Base-by-base conservation (phyloP, 2,888 invertebrate species). In the Cantharis rustica region DNA sequence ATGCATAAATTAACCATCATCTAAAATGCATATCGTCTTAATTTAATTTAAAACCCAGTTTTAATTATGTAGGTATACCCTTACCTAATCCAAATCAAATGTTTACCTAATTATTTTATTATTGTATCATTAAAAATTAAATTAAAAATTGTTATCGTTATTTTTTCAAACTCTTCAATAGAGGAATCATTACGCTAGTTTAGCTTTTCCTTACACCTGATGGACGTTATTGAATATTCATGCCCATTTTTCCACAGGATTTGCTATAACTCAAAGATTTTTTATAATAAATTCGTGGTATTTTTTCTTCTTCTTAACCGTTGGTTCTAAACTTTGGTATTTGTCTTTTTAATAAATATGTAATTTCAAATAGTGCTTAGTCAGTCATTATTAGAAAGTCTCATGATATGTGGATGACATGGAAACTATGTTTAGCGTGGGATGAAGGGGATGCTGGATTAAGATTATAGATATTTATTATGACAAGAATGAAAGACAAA, bases 1-100 rank as follows among this genome's bases (percentile, higher is more conserved):
- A 77, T 77, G 77, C 75, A 75, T 77, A 77, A 77, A 77, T 77
- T 77, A 77, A 77, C 71, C 69, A 63, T 74, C 69, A 72, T 72
- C 74, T 77, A 74, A 77, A 77, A 77, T 73, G 74, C 68, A 68
- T 74, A 72, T 69, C 75, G 68, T 62, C 68, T 68, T 75, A 75
- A 77, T 77, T 77, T 69, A 75, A 77, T 77, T 75, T 75, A 62
- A 75, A 77, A 75, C 75, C 69, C 16, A 77, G 75, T 75, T 68
- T 71, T 72, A 77, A 77, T 77, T 75, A 73, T 66, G 20, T 9
- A 47, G 47, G 47, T n/a, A 47, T 47, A 47, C n/a, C 47, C 47
- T 47, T n/a, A n/a, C n/a, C n/a, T 47, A 47, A 47, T 47, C n/a
- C 47, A 47, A 47, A 47, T 47, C 47, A 47, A 47, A 47, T 47